These are phyloP conservation scores for Germaria angustata DNA, from an alignment of 2,888 invertebrate species.

Conservation along the genomic window DNA sequence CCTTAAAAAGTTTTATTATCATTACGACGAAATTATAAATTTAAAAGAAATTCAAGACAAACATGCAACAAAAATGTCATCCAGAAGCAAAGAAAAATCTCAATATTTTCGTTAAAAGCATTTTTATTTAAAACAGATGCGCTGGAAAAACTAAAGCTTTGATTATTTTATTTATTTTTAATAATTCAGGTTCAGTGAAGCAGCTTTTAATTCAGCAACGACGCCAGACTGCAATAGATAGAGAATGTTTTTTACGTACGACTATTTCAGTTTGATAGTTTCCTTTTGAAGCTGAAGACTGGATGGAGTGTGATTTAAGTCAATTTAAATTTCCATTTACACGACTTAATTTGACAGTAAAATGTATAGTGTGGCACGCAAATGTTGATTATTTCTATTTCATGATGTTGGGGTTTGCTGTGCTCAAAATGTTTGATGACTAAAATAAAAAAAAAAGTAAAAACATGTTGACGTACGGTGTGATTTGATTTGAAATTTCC, in stretches of 20 bases:
- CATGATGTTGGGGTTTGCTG: constrained; percentile 1
- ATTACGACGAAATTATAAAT: neutral
- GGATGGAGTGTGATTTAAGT: constrained; percentile 64
- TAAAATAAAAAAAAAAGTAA: no score
- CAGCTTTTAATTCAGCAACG: neutral
- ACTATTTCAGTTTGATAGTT: neutral
- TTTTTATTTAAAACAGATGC: neutral
- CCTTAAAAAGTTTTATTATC: no score
- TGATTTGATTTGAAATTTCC: constrained; percentile 56
- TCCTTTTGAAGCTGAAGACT: constrained; percentile 30
- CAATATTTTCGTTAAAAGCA: neutral
- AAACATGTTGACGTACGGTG: constrained; percentile 61
- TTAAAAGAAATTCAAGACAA: neutral
- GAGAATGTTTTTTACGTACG: neutral
- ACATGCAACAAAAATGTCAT: neutral
- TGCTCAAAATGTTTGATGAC: neutral
- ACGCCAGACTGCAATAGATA: neutral
- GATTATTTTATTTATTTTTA: neutral
- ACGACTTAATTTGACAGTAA: constrained; percentile 67
- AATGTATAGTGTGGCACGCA: constrained; percentile 63
- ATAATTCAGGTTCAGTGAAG: neutral
- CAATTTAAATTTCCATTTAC: constrained; percentile 67
- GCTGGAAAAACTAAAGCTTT: neutral
- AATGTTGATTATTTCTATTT: constrained; percentile 44
- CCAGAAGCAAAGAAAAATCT: neutral